Evolutionary conservation across 2,797 vertebrate species (phyloP), one percentile per base, ranked within the genome.

Genomic region (Ciconia nigra): DNA sequence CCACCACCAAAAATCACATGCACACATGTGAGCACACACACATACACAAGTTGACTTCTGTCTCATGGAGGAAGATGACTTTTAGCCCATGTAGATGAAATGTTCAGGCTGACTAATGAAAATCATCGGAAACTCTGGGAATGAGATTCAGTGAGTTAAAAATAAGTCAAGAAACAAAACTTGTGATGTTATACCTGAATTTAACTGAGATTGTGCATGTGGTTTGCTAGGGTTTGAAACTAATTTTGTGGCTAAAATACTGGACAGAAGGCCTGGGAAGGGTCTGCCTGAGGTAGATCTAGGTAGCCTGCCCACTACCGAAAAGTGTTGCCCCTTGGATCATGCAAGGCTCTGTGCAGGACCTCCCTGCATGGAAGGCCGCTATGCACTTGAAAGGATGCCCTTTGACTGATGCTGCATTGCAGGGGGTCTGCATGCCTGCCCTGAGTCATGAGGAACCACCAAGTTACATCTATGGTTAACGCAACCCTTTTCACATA

Each of bases 41-140:
- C 0, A 0, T 3, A 5, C 11, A 41, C 0, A 0, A 69, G 4
- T 13, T 3, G 4, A 81, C 10, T 44, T 73, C 9, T 13, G 2
- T 59, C 4, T 29, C n/a, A 20, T 4, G 11, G 26, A 83, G 77
- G 26, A 65, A 49, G n/a, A 52, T 28, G 7, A 16, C 11, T 92
- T 83, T 63, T 63, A 74, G 46, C 4, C 4, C 10, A 15, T 12
- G 11, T 21, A 49, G 46, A 13, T 9, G 5, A 84, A 59, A 61
- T 65, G 54, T 76, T 76, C 42, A 72, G 15, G 8, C 15, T n/a
- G 18, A 57, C 33, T 66, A 42, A 22, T 51, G 28, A 71, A 81
- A 76, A 57, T 57, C 4, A 19, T 52, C 13, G 82, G 24, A 70
- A 96, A 61, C 35, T 57, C 54, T 29, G 14, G 7, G 11, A 59